These are phyloP conservation scores for Isotomurus palustris DNA, from an alignment of 2,888 invertebrate genomes.

Conservation along the genomic window DNA sequence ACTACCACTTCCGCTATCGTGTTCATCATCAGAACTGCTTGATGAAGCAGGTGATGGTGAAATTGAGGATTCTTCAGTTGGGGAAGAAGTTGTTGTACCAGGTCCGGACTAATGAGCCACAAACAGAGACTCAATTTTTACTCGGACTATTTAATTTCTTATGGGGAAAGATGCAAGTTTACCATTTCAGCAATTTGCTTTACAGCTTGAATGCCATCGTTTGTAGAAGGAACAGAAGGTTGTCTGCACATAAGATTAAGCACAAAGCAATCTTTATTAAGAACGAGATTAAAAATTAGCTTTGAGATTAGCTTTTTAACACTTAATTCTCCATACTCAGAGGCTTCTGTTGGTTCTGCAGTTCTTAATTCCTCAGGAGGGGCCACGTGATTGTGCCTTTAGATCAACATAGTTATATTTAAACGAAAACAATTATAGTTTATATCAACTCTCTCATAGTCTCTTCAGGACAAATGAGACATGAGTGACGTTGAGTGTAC, in stretches of 20 bases:
- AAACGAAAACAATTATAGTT: too few species aligned
- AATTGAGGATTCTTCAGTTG: neutral
- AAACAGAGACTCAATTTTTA: neutral
- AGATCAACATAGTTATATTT: too few species aligned
- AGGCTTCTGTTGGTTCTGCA: too few species aligned
- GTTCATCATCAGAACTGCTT: too few species aligned
- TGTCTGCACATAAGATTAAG: neutral
- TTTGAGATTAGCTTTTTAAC: too few species aligned
- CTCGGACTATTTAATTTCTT: neutral
- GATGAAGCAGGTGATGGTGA: neutral
- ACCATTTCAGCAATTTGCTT: conserved; percentile 1
- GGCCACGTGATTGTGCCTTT: too few species aligned
- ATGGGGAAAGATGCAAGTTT: neutral
- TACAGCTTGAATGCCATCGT: neutral
- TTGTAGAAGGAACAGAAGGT: neutral
- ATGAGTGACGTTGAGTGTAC: neutral
- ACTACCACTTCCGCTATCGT: neutral
- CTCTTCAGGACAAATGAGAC: neutral
- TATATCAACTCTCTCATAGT: neutral
- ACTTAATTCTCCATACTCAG: too few species aligned
- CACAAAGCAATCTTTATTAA: neutral
- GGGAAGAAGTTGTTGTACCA: neutral
- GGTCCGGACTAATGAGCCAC: neutral
- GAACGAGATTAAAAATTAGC: too few species aligned
- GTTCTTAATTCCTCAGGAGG: too few species aligned